Percentiles rank a stretch among this genome's conserved stretches.
phyloP scores from a whole-genome alignment of 2,797 vertebrate genomes.

The Myripristis jacobus region DNA sequence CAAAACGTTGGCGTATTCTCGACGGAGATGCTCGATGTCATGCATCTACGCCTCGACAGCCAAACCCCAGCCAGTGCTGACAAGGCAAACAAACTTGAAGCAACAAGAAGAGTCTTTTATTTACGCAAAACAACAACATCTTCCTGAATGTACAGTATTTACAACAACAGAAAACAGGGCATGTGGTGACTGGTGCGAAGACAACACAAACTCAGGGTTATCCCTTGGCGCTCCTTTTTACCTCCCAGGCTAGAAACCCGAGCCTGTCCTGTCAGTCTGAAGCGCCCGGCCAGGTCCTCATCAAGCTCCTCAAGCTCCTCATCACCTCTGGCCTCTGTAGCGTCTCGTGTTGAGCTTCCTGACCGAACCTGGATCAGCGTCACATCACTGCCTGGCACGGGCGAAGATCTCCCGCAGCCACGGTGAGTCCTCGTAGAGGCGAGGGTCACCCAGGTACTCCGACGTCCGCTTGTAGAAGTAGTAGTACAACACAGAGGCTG shows the following conservation, averaged over 20 bases:
- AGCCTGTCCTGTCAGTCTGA: neutral
- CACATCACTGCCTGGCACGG: constrained; percentile 82
- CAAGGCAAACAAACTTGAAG: constrained; percentile 38
- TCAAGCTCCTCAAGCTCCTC: neutral
- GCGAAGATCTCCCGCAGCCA: constrained; percentile 92
- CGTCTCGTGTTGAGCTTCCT: neutral
- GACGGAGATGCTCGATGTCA: constrained; percentile 7
- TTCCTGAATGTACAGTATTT: constrained; percentile 29
- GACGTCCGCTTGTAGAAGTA: constrained; percentile 95
- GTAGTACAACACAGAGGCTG: constrained; percentile 91
- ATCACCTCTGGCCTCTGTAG: neutral
- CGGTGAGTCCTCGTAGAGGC: constrained; percentile 91
- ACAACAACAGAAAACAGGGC: constrained; percentile 45
- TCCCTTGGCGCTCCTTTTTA: constrained; percentile 6
- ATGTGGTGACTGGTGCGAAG: constrained; percentile 38
- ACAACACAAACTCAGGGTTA: neutral
- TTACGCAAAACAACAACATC: constrained; percentile 48
- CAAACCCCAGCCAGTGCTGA: constrained; percentile 3
- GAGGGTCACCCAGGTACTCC: constrained; percentile 90
- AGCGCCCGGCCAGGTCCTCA: neutral
- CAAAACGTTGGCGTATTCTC: too few species aligned
- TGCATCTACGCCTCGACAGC: neutral
- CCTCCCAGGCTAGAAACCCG: constrained; percentile 9
- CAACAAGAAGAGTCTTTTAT: constrained; percentile 28
- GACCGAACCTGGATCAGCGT: neutral